Evolutionary conservation across 2,797 vertebrate species (phyloP).

Genomic region (Falco peregrinus): DNA sequence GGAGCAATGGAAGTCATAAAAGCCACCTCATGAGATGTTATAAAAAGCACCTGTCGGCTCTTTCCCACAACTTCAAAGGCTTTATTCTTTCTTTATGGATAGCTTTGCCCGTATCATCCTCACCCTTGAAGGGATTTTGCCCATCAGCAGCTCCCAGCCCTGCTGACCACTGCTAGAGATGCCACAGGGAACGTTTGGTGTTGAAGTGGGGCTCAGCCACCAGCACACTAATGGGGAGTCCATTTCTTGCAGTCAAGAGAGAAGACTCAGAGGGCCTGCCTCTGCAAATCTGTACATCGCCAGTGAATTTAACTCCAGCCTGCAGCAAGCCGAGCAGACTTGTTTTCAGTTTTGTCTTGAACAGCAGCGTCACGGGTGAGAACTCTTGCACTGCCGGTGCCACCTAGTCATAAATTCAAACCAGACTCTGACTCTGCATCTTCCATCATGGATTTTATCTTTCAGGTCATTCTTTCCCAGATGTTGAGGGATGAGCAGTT

Average conservation of each 20-base stretch:
- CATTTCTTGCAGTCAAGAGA: neutral
- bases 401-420: neutral
- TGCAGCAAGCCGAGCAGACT: neutral
- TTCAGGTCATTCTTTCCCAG: neutral
- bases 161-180: neutral
- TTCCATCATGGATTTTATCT: neutral
- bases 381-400: neutral
- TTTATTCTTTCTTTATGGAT: neutral
- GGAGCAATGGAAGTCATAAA: neutral
- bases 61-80: neutral
- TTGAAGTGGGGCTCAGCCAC: neutral
- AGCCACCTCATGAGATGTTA: neutral
- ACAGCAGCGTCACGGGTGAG: neutral
- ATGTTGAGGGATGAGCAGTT: neutral
- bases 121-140: neutral
- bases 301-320: neutral
- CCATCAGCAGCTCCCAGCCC: neutral
- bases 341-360: neutral
- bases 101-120: neutral
- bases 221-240: neutral
- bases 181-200: neutral
- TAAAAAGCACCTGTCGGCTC: neutral
- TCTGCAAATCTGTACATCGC: neutral
- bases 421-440: neutral
- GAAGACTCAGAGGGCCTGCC: neutral